Percentiles rank a stretch among this genome's conserved stretches.
phyloP scores from a whole-genome alignment of 2,888 invertebrate species.

The Teleiodes luculella region DNA sequence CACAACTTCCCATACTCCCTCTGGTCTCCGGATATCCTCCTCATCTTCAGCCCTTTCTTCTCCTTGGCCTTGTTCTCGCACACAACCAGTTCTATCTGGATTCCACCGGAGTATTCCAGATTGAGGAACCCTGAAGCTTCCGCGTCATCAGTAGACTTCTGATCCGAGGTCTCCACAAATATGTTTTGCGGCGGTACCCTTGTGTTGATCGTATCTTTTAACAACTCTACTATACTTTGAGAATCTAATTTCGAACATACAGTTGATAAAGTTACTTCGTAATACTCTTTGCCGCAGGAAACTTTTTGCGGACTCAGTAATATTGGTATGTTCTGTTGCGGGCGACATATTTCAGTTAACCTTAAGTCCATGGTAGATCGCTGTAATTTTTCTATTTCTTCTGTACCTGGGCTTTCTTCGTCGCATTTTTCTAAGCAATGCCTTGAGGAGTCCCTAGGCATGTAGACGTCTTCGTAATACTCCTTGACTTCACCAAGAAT shows the following conservation, averaged over 20 bases:
- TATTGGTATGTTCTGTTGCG: slow-evolving; percentile 56
- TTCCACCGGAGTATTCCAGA: slow-evolving; percentile 88
- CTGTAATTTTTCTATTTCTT: slow-evolving; percentile 64
- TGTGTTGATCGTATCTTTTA: slow-evolving; percentile 88
- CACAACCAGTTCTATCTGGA: slow-evolving; percentile 91
- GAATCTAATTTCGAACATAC: slow-evolving; percentile 89
- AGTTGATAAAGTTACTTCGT: slow-evolving; percentile 88
- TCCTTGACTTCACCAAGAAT: slow-evolving; percentile 66
- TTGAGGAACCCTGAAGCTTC: slow-evolving; percentile 77
- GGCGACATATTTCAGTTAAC: slow-evolving; percentile 59
- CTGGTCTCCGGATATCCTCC: slow-evolving; percentile 92
- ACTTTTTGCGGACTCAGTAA: slow-evolving; percentile 63
- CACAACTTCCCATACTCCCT: slow-evolving; percentile 92
- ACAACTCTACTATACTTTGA: slow-evolving; percentile 86
- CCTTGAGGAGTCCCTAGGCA: slow-evolving; percentile 56
- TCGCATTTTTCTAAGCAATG: slow-evolving; percentile 55
- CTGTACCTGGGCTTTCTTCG: slow-evolving; percentile 43
- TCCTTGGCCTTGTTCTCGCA: slow-evolving; percentile 85
- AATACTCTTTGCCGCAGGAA: slow-evolving; percentile 65
- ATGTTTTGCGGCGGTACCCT: slow-evolving; percentile 84
- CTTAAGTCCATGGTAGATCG: slow-evolving; percentile 68
- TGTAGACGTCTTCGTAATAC: slow-evolving; percentile 60
- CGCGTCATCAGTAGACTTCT: slow-evolving; percentile 40
- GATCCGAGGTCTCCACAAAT: slow-evolving; percentile 63
- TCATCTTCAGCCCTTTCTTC: slow-evolving; percentile 89